Conservation (phyloP, 1,140 invertebrate genomes). For the Tribolium madens region DNA sequence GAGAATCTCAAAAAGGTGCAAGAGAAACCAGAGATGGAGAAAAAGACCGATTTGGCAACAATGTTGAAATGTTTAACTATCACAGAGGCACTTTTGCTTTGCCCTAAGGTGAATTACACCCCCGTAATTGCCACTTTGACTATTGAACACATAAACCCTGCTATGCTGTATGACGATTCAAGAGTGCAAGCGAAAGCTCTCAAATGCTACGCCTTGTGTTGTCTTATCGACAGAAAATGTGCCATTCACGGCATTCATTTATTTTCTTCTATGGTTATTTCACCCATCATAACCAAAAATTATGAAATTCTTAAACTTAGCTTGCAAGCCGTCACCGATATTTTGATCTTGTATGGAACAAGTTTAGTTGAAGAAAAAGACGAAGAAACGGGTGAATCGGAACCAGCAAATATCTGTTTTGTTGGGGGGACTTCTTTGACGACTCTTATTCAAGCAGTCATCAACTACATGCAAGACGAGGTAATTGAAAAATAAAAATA, state of each 20-base stretch:
- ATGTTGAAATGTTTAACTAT: background rate
- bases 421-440: conserved; percentile 54
- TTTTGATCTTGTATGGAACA: conserved; percentile 52
- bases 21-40: background rate
- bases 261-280: conserved; percentile 54
- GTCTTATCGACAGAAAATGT: conserved; percentile 50
- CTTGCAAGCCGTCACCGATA: conserved; percentile 50
- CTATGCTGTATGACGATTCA: conserved; percentile 49
- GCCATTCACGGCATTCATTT: conserved; percentile 54
- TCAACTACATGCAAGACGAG: no score
- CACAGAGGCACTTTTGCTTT: conserved; percentile 6
- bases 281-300: conserved; percentile 47
- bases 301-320: conserved; percentile 47
- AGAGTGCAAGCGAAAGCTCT: conserved; percentile 51
- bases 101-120: conserved; percentile 42
- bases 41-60: background rate
- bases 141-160: conserved; percentile 48
- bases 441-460: conserved; percentile 44
- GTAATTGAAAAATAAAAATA: no score
- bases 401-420: conserved; percentile 50
- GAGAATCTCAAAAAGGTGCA: background rate
- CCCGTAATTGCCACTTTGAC: conserved; percentile 48
- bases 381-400: conserved; percentile 43
- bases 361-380: conserved; percentile 51
- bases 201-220: conserved; percentile 51